A percentile compares a stretch with the other conserved stretches of the same genome.
Evolutionary conservation across 2,888 invertebrate genomes (phyloP).

Genomic region (Pristionchus fissidentatus): DNA sequence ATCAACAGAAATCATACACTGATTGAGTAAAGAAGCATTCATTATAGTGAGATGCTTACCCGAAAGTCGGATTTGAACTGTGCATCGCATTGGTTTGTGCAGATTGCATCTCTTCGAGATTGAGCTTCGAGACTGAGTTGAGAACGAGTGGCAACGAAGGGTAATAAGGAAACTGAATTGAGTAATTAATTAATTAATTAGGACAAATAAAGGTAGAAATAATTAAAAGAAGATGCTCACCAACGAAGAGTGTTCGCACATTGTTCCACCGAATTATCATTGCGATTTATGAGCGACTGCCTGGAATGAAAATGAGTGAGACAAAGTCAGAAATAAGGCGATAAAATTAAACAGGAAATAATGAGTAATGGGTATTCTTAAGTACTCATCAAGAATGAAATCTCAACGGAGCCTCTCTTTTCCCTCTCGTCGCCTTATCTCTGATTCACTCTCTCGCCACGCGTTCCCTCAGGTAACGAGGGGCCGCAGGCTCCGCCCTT

Average conservation of each 20-base stretch:
- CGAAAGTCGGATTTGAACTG: constrained; percentile 44
- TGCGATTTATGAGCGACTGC: background rate
- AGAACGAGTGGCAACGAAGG: background rate
- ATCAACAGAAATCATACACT: background rate
- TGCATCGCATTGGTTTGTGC: constrained; percentile 43
- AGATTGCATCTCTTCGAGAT: background rate
- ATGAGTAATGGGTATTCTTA: constrained; percentile 23
- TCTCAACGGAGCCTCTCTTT: constrained; percentile 11
- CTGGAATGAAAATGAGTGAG: background rate
- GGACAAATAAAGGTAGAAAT: background rate
- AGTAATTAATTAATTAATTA: too few relatives aligned
- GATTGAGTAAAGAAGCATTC: background rate
- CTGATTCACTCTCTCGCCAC: constrained; percentile 28
- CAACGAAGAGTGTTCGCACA: background rate
- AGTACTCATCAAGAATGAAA: constrained; percentile 30
- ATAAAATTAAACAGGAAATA: constrained; percentile 9
- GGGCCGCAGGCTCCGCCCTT: background rate
- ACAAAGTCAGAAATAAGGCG: background rate
- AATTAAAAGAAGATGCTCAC: background rate
- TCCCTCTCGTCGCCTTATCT: constrained; percentile 18
- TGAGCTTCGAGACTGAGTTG: background rate
- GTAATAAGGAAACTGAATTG: background rate
- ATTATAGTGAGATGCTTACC: background rate
- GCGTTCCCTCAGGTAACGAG: background rate
- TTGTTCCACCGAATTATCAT: constrained; percentile 7